Evolutionary conservation across 2,797 vertebrate genomes (phyloP).

Genomic region (Rousettus madagascariensis): DNA sequence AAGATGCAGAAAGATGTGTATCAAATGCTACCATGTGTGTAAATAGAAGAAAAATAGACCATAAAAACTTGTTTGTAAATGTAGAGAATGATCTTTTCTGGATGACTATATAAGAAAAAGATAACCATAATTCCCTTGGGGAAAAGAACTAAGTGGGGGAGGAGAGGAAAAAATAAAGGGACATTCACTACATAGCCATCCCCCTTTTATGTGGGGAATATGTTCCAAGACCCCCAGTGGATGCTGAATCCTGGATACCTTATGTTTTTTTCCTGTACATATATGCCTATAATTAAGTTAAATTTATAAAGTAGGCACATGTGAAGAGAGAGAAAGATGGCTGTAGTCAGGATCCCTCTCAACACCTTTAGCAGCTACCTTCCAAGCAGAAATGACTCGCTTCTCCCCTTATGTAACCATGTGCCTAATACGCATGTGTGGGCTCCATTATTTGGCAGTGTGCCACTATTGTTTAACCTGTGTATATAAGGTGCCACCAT

Average conservation of each 20-base stretch:
- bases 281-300: neutral
- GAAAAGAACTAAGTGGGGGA: neutral
- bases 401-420: too few species aligned
- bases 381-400: too few species aligned
- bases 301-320: neutral
- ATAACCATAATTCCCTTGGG: neutral
- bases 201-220: neutral
- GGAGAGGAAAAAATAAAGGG: neutral
- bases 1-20: neutral
- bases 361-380: too few species aligned
- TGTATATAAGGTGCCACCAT: too few species aligned
- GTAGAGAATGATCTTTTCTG: neutral
- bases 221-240: neutral
- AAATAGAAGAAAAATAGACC: neutral
- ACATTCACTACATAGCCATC: neutral
- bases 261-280: too few species aligned
- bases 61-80: neutral
- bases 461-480: too few species aligned
- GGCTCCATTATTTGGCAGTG: too few species aligned
- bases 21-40: neutral
- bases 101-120: neutral
- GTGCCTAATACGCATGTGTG: too few species aligned
- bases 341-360: too few species aligned
- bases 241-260: neutral
- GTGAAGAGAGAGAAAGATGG: too few species aligned